A percentile compares a stretch with the other conserved stretches of the same genome.
phyloP scores from a whole-genome alignment of 2,113 vertebrate genomes.

The Theropithecus gelada region DNA sequence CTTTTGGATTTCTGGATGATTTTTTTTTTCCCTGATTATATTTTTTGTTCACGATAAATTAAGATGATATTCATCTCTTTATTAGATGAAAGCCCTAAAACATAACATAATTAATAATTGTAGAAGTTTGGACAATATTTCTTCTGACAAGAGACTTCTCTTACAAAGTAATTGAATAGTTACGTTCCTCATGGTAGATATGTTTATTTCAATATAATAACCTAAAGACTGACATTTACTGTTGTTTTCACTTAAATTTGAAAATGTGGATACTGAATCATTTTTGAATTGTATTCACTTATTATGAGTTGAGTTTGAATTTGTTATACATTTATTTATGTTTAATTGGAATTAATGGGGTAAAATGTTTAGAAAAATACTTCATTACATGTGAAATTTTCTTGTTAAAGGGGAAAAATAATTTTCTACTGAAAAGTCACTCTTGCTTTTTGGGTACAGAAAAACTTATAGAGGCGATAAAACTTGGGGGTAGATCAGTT shows the following conservation, averaged over 20 bases:
- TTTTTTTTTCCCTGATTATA: not conserved
- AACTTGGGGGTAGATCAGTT: not conserved
- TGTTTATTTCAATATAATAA: not conserved
- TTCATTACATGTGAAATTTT: not conserved
- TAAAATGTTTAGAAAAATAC: not conserved
- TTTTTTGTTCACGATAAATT: conserved; percentile 5
- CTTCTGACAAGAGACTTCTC: not conserved
- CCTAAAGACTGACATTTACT: not conserved
- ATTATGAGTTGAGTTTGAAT: not conserved
- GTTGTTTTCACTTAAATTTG: not conserved
- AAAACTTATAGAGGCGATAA: not conserved
- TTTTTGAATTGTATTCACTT: not conserved
- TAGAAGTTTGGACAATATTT: not conserved
- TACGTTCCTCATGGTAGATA: not conserved
- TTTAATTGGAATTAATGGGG: not conserved
- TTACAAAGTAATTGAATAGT: not conserved
- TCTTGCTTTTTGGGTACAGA: not conserved
- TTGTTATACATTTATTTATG: not conserved
- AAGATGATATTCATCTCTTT: not conserved
- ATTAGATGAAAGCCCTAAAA: not conserved
- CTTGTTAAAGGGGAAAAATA: not conserved
- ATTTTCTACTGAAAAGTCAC: not conserved
- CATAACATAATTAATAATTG: not conserved
- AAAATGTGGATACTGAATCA: not conserved
- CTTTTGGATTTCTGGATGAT: not conserved